These are phyloP conservation scores for Acanthosoma haemorrhoidale DNA, from an alignment of 2,888 invertebrate genomes.

Conservation along the genomic window DNA sequence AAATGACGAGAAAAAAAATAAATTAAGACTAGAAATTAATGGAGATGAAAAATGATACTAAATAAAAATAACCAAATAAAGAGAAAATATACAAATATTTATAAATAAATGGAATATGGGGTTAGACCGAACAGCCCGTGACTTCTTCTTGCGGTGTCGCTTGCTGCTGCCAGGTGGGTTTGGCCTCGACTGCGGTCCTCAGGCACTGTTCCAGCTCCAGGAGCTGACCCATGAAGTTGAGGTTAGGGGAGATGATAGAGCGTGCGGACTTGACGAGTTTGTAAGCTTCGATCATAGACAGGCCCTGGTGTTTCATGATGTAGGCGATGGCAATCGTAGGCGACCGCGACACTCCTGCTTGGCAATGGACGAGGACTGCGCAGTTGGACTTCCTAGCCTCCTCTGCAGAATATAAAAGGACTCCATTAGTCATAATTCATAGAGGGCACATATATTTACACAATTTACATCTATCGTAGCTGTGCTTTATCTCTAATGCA, in stretches of 20 bases:
- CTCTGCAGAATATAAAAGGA: too few relatives aligned
- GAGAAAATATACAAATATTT: neutral
- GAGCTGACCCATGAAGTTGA: slow-evolving; percentile 90
- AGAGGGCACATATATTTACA: too few relatives aligned
- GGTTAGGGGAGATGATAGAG: slow-evolving; percentile 88
- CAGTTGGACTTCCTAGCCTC: slow-evolving; percentile 63
- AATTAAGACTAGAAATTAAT: slow-evolving; percentile 38
- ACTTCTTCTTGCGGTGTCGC: slow-evolving; percentile 52
- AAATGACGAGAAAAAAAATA: slow-evolving; percentile 31
- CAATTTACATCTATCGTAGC: too few relatives aligned
- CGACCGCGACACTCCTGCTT: slow-evolving; percentile 90
- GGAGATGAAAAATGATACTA: slow-evolving; percentile 22
- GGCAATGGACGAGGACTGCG: slow-evolving; percentile 86
- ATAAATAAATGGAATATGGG: slow-evolving; percentile 21
- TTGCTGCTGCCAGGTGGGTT: slow-evolving; percentile 49
- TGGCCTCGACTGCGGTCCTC: slow-evolving; percentile 45
- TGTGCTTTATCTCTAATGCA: too few relatives aligned
- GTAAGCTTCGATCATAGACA: slow-evolving; percentile 82
- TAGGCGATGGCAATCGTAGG: slow-evolving; percentile 93
- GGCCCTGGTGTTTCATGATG: slow-evolving; percentile 79
- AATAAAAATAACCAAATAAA: neutral
- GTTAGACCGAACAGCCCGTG: slow-evolving; percentile 54
- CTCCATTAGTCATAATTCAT: too few relatives aligned
- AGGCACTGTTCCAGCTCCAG: slow-evolving; percentile 73
- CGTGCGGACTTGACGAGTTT: slow-evolving; percentile 77